Percentiles rank a stretch among this genome's conserved stretches.
These are phyloP conservation scores for Lytechinus pictus DNA, from an alignment of 35 echinoderm and acorn worm genomes.

Conservation along the genomic window DNA sequence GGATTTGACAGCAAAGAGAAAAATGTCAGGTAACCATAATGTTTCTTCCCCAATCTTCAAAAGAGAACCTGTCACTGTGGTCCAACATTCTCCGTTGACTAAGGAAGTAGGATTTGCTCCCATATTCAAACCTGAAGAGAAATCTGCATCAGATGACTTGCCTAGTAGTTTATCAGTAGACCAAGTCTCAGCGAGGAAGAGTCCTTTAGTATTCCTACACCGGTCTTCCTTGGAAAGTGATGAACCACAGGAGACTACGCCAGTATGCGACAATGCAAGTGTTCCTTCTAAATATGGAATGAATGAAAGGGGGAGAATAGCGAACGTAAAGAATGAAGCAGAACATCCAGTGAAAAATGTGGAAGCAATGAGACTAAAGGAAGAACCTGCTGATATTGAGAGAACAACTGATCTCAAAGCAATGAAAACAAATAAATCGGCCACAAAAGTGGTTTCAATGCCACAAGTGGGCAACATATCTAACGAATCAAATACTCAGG, in stretches of 20 bases:
- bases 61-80: constrained; percentile 42
- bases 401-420: not conserved
- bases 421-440: not conserved
- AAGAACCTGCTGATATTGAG: not conserved
- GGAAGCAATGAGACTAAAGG: not conserved
- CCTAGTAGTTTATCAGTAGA: not conserved
- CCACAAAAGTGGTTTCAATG: not conserved
- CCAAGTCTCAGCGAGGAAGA: not conserved
- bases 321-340: not conserved
- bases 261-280: not conserved
- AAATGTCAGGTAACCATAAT: constrained; percentile 31
- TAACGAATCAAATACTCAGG: not conserved
- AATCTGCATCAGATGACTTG: not conserved
- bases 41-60: not conserved
- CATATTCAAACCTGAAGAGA: constrained; percentile 16
- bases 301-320: not conserved
- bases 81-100: constrained; percentile 44
- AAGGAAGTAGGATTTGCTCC: constrained; percentile 37
- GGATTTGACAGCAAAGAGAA: not conserved
- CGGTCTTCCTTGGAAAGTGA: not conserved
- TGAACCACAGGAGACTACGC: not conserved
- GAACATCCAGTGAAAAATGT: not conserved
- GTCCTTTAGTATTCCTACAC: not conserved
- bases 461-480: not conserved
- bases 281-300: not conserved